Evolutionary conservation across 2,797 vertebrate species (phyloP).

Genomic region (Siniperca scherzeri): DNA sequence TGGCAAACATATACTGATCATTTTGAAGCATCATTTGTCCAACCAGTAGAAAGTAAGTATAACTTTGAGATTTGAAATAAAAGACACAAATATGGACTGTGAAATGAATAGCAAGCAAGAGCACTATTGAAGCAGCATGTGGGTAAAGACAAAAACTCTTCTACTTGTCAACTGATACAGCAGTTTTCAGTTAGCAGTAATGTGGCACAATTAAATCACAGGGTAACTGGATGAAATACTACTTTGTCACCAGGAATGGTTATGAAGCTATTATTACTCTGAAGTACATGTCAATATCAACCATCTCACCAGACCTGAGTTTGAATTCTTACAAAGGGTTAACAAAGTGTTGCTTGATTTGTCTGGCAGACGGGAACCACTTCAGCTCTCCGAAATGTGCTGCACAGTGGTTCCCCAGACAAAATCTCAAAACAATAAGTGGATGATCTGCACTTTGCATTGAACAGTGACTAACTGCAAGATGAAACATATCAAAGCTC

Average conservation of each 20-base stretch:
- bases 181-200: constrained; percentile 24
- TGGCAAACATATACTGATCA: not conserved
- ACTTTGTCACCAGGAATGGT: constrained; percentile 53
- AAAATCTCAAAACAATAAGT: not conserved
- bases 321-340: constrained; percentile 27
- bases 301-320: constrained; percentile 61
- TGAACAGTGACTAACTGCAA: constrained; percentile 7
- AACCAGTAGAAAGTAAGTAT: not conserved
- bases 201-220: constrained; percentile 52
- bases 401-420: not conserved
- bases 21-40: not conserved
- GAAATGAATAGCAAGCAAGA: constrained; percentile 24
- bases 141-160: constrained; percentile 18
- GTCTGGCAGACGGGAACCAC: not conserved
- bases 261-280: constrained; percentile 53
- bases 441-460: constrained; percentile 1
- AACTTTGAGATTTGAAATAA: not conserved
- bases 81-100: constrained; percentile 32
- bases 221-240: constrained; percentile 34
- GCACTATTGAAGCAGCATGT: constrained; percentile 33
- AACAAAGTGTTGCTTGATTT: not conserved
- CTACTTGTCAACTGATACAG: constrained; percentile 15
- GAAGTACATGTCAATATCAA: constrained; percentile 10
- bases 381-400: not conserved
- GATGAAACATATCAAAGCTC: constrained; percentile 1